Base-by-base conservation (phyloP, 2,113 vertebrate genomes). In the Syngnathoides biaculeatus region DNA sequence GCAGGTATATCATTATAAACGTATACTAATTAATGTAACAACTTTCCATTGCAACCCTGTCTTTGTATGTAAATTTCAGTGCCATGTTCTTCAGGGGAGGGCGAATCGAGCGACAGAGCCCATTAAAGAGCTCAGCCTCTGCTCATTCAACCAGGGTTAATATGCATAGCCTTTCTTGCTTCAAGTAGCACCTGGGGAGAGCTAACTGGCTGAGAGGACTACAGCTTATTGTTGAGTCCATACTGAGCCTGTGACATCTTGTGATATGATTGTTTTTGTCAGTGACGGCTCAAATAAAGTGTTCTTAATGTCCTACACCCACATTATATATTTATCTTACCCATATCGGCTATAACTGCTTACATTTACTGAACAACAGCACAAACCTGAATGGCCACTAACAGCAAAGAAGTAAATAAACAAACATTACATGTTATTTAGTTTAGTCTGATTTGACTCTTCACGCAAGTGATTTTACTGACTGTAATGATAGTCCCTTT, bases 151-250 rank as follows among this genome's bases (percentile, higher is more conserved):
- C 48, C 9, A 11, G 43, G 66, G 56, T 73, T 79, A 69, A 71
- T 69, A 72, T 52, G 27, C 53, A 24, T 73, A 69, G 67, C 56
- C 66, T 68, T 65, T 20, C 24, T 19, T 69, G 59, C 67, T 73
- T 74, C 57, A 73, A 85, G 43, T 67, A 61, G 61, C 53, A 74
- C 69, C 64, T 61, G n/a, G 58, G 79, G 79, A 78, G 47, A 68
- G 50, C 26, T 75, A 65, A 77, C 63, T 55, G 59, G 45, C 53
- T 67, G 22, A 65, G 53, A 52, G 9, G 22, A 55, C 20, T 56
- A n/a, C 47, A 68, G 20, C 63, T 62, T 60, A 61, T 40, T 42
- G 20, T 61, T 61, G 59, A 61, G 59, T 38, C 58, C 4, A n/a
- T 39, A 61, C 58, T 14, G 35, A 10, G 58, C 12, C 35, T 40